These are phyloP conservation scores for Adelphocoris suturalis DNA, from an alignment of 2,888 invertebrate genomes.

Conservation along the genomic window DNA sequence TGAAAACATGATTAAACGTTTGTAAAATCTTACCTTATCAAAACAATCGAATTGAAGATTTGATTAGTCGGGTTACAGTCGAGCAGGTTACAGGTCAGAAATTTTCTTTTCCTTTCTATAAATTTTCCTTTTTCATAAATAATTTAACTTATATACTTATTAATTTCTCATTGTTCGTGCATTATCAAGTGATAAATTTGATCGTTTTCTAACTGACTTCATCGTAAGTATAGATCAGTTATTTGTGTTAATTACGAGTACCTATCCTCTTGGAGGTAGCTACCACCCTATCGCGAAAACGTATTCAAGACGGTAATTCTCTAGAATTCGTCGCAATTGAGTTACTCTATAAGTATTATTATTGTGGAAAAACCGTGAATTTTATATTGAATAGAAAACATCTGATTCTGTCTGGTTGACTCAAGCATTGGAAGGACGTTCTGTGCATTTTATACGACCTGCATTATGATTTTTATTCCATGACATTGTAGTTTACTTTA, in stretches of 20 bases:
- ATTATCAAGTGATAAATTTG: neutral
- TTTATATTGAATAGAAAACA: no score
- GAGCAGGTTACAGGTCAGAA: conserved; percentile 10
- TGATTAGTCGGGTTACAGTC: neutral
- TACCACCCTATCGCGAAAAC: no score
- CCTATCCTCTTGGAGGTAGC: neutral
- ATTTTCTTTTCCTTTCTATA: conserved; percentile 10
- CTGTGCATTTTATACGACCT: no score
- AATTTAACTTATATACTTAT: neutral
- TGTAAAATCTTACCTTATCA: neutral
- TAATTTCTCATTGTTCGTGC: no score
- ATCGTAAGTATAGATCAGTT: neutral
- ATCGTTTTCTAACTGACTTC: neutral
- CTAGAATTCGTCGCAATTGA: no score
- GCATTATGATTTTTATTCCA: no score
- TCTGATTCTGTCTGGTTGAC: no score
- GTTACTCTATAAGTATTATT: no score
- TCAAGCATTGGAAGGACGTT: no score
- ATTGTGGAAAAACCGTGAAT: no score
- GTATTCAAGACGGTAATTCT: no score
- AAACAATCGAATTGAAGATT: neutral
- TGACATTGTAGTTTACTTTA: no score
- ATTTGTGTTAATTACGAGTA: neutral
- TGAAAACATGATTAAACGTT: neutral
- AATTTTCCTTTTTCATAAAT: neutral